Evolutionary conservation across 2,888 invertebrate genomes (phyloP).

Genomic region (Ormyrus pomaceus): DNA sequence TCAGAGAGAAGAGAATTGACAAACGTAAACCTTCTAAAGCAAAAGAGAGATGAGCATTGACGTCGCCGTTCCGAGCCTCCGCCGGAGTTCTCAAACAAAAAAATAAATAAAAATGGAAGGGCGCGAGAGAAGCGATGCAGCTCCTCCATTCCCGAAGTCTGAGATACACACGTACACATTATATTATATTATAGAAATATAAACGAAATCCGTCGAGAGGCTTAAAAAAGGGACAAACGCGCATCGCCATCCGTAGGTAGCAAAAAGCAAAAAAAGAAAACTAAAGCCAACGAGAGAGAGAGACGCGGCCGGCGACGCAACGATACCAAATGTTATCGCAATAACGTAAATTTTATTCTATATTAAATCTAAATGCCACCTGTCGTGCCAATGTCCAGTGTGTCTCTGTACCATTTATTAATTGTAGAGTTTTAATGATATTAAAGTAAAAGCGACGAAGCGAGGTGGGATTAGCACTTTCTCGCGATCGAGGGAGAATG

Average conservation of each 20-base stretch:
- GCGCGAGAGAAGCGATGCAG: conserved; percentile 25
- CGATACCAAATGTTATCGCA: conserved; percentile 76
- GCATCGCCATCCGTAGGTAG: conserved; percentile 54
- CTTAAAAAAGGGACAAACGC: conserved; percentile 52
- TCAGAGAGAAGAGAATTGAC: conserved; percentile 38
- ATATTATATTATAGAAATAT: conserved; percentile 51
- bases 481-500: conserved; percentile 7
- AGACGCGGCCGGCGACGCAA: conserved; percentile 73
- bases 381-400: conserved; percentile 76
- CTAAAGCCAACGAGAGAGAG: conserved; percentile 43
- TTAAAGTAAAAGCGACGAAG: conserved; percentile 58
- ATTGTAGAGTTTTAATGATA: conserved; percentile 72
- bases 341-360: conserved; percentile 76
- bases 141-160: conserved; percentile 54
- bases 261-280: conserved; percentile 48
- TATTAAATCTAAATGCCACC: conserved; percentile 76
- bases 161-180: conserved; percentile 53
- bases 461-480: conserved; percentile 37
- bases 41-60: conserved; percentile 68
- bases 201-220: conserved; percentile 55
- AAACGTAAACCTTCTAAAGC: conserved; percentile 37
- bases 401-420: conserved; percentile 76
- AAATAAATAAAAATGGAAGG: conserved; percentile 17
- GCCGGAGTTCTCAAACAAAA: conserved; percentile 37
- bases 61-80: conserved; percentile 62